phyloP scores from a whole-genome alignment of 2,797 vertebrate genomes.

The Serranus cabrilla region DNA sequence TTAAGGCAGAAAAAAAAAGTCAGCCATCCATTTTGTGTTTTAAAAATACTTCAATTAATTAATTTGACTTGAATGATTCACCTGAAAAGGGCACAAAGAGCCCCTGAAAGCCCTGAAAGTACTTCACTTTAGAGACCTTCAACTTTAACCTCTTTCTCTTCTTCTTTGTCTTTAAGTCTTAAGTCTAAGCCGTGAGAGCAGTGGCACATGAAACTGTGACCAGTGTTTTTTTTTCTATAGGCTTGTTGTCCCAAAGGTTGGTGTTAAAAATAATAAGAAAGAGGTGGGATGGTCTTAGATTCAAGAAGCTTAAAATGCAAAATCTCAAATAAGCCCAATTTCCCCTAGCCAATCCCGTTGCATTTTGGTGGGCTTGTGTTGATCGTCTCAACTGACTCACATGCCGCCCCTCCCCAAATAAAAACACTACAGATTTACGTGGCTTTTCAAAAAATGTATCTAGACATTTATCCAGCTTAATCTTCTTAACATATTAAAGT shows the following conservation, averaged over 20 bases:
- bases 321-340: constrained; percentile 90
- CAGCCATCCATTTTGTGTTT: constrained; percentile 54
- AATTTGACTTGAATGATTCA: constrained; percentile 58
- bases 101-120: constrained; percentile 21
- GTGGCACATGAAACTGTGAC: constrained; percentile 83
- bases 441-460: constrained; percentile 89
- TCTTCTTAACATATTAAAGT: constrained; percentile 93
- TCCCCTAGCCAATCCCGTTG: constrained; percentile 83
- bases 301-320: constrained; percentile 90
- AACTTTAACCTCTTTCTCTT: constrained; percentile 58
- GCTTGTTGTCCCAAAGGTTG: constrained; percentile 88
- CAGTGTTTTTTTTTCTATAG: constrained; percentile 71
- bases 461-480: constrained; percentile 93
- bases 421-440: constrained; percentile 90
- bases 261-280: constrained; percentile 88
- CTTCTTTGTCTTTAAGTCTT: constrained; percentile 48
- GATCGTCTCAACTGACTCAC: constrained; percentile 89
- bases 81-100: constrained; percentile 40
- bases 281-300: constrained; percentile 90
- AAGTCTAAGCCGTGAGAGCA: constrained; percentile 77
- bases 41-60: constrained; percentile 61
- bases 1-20: constrained; percentile 55
- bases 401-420: constrained; percentile 84
- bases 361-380: constrained; percentile 85
- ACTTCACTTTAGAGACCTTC: constrained; percentile 49